These are phyloP conservation scores for Hemaris fuciformis DNA, from an alignment of 2,888 invertebrate species.

Conservation along the genomic window DNA sequence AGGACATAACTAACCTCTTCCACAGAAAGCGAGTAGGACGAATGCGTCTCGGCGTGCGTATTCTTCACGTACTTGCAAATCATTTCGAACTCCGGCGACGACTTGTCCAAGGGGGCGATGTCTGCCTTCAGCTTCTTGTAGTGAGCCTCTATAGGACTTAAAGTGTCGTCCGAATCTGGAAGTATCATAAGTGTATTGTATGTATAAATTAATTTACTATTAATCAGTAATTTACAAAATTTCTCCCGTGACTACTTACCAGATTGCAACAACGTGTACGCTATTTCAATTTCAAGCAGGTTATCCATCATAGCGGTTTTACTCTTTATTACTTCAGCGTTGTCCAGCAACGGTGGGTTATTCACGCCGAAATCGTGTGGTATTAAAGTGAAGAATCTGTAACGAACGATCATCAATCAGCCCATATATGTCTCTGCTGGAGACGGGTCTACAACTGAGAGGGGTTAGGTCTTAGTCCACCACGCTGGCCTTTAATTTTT, in stretches of 20 bases:
- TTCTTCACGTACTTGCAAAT: conserved; percentile 91
- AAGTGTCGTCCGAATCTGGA: conserved; percentile 40
- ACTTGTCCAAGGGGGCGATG: conserved; percentile 85
- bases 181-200: neutral
- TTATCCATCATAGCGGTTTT: conserved; percentile 94
- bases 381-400: conserved; percentile 94
- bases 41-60: conserved; percentile 96
- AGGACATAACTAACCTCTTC: conserved; percentile 46
- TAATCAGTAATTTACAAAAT: neutral
- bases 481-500: no score
- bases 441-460: no score
- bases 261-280: conserved; percentile 91
- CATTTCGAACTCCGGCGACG: conserved; percentile 86
- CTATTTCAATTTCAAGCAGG: conserved; percentile 96
- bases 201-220: neutral
- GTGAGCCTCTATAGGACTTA: conserved; percentile 88
- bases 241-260: conserved; percentile 56
- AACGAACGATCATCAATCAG: conserved; percentile 1
- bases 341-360: conserved; percentile 90
- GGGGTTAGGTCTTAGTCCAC: no score
- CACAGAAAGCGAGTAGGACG: conserved; percentile 65
- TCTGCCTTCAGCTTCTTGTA: conserved; percentile 93
- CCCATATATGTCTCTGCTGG: neutral
- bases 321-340: conserved; percentile 84
- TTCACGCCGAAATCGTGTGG: conserved; percentile 96